These are phyloP conservation scores for Engystomops pustulosus DNA, from an alignment of 2,113 vertebrate genomes.

Conservation along the genomic window DNA sequence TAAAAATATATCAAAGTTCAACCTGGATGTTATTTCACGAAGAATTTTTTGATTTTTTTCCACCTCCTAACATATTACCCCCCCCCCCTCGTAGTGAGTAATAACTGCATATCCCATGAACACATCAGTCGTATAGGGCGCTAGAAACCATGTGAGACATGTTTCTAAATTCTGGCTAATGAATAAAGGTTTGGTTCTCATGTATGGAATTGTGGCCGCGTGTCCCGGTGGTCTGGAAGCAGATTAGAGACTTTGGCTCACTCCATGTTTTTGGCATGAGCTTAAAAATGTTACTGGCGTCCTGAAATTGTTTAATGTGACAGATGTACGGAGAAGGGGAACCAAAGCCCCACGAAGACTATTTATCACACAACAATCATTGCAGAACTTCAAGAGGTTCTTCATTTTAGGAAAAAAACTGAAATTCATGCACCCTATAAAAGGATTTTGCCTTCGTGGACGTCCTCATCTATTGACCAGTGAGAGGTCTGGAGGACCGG, in stretches of 20 bases:
- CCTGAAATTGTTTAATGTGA: conserved; percentile 18
- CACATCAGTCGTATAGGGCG: background rate
- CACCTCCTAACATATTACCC: background rate
- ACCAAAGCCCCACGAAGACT: background rate
- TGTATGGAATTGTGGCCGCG: conserved; percentile 18
- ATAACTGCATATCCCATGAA: background rate
- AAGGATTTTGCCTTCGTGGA: too few species aligned
- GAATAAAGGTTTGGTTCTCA: conserved; percentile 18
- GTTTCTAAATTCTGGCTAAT: conserved; percentile 10
- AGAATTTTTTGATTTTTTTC: background rate
- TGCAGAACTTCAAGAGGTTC: background rate
- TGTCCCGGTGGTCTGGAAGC: conserved; percentile 29
- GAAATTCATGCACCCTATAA: too few species aligned
- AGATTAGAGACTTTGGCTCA: conserved; percentile 30
- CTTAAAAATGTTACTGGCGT: background rate
- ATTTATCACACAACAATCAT: background rate
- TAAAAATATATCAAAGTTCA: background rate
- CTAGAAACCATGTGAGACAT: background rate
- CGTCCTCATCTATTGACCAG: background rate
- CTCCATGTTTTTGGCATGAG: background rate
- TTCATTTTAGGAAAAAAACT: background rate
- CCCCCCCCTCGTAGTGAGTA: background rate
- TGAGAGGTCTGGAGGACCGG: too few species aligned
- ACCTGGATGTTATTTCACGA: too few species aligned
- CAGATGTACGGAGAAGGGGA: conserved; percentile 13